These are phyloP conservation scores for Drosophila oshimai DNA, from an alignment of 1,140 invertebrate genomes.

Conservation along the genomic window DNA sequence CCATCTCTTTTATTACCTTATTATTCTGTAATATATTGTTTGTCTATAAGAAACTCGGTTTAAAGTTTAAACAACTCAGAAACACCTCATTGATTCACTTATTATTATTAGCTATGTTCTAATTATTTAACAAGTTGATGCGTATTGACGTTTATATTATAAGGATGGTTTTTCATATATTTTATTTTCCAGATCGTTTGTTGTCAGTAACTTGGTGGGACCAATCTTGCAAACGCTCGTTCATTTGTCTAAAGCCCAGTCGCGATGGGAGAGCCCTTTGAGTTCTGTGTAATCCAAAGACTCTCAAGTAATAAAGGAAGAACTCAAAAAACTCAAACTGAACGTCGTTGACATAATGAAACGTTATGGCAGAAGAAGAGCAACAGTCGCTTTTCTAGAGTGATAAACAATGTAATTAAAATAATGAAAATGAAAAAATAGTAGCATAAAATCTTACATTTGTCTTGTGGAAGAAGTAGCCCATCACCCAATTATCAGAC, in stretches of 20 bases:
- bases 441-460: conserved; percentile 82
- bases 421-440: not conserved
- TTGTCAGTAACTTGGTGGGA: not conserved
- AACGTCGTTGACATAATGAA: not conserved
- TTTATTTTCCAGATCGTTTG: not conserved
- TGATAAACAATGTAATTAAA: not conserved
- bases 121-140: not conserved
- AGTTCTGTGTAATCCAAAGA: not conserved
- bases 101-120: no score
- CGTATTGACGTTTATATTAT: not conserved
- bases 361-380: conserved; percentile 88
- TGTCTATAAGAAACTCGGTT: no score
- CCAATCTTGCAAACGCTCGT: not conserved
- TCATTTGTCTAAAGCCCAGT: not conserved
- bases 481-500: not conserved
- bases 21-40: no score
- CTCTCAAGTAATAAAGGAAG: not conserved
- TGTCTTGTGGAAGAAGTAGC: conserved; percentile 82
- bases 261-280: conserved; percentile 4
- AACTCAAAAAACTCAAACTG: conserved; percentile 4
- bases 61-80: no score
- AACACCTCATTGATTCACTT: no score
- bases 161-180: not conserved
- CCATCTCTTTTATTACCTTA: no score
- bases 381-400: conserved; percentile 91